Conservation (phyloP, 2,888 invertebrate genomes). For the Oscheius sp. region DNA sequence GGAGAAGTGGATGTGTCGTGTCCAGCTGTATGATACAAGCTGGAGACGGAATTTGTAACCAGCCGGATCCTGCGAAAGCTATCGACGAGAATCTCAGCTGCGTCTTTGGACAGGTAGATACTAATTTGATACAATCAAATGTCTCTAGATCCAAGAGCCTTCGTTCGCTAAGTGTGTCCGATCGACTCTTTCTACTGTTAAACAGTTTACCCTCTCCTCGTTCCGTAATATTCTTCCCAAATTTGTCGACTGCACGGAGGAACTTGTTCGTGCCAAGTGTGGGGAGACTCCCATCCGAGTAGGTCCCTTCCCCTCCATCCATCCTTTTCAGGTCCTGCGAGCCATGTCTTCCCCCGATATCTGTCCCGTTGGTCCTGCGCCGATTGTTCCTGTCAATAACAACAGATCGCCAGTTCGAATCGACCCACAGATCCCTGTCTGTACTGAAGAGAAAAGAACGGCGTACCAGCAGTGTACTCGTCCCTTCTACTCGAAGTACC, state of each 20-base stretch:
- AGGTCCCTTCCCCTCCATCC: neutral
- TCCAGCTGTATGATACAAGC: constrained; percentile 65
- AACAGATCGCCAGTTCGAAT: constrained; percentile 12
- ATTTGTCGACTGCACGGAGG: constrained; percentile 65
- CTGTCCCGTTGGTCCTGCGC: constrained; percentile 47
- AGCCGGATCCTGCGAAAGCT: constrained; percentile 63
- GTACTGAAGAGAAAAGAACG: constrained; percentile 34
- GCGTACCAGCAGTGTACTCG: constrained; percentile 38
- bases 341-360: constrained; percentile 58
- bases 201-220: constrained; percentile 61
- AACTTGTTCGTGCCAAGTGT: constrained; percentile 62
- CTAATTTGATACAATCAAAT: neutral
- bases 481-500: constrained; percentile 45
- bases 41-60: constrained; percentile 62
- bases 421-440: constrained; percentile 19
- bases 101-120: constrained; percentile 53
- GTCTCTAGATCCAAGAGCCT: constrained; percentile 56
- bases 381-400: constrained; percentile 42
- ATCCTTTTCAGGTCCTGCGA: constrained; percentile 37
- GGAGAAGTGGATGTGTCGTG: constrained; percentile 55
- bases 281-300: constrained; percentile 63
- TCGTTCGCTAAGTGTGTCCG: constrained; percentile 67
- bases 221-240: constrained; percentile 61
- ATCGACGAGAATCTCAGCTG: constrained; percentile 65
- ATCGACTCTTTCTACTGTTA: constrained; percentile 62